These are phyloP conservation scores for Darevskia nairensis DNA, from an alignment of 2,797 vertebrate genomes.

Conservation along the genomic window DNA sequence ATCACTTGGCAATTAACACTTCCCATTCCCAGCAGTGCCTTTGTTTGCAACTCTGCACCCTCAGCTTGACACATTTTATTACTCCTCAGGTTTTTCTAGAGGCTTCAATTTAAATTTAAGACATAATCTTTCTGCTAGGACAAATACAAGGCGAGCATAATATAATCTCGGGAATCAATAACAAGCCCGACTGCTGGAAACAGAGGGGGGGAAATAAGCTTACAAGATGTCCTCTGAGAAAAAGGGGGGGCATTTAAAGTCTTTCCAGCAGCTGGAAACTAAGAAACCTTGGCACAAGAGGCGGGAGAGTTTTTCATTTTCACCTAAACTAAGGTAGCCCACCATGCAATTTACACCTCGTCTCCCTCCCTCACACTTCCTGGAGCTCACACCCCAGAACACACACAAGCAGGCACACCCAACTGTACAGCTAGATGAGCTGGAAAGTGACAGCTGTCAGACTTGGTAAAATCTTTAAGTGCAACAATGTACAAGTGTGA, in stretches of 20 bases:
- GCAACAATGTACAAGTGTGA: fast-evolving
- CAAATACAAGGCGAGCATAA: neutral
- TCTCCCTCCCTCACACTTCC: slow-evolving; percentile 53
- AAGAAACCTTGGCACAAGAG: slow-evolving; percentile 36
- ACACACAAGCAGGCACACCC: neutral
- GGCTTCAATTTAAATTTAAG: slow-evolving; percentile 35
- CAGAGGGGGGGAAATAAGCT: slow-evolving; percentile 37
- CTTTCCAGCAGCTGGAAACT: slow-evolving; percentile 27
- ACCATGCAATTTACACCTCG: slow-evolving; percentile 85
- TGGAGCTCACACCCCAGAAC: slow-evolving; percentile 9
- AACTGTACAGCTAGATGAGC: neutral
- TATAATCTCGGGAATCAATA: neutral
- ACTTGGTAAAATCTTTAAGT: neutral
- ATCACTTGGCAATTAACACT: slow-evolving; percentile 42
- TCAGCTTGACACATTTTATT: neutral
- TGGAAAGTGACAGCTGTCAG: slow-evolving; percentile 32
- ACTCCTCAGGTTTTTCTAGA: neutral
- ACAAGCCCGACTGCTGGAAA: fast-evolving
- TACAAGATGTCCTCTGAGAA: neutral
- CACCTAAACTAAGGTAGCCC: slow-evolving; percentile 78
- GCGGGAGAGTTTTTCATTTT: slow-evolving; percentile 81
- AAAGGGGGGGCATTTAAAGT: neutral
- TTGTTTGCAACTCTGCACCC: slow-evolving; percentile 9
- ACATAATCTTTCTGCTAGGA: neutral
- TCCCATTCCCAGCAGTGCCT: neutral